These are phyloP conservation scores for Ashinkailepas kermadecensis DNA, from an alignment of 2,888 invertebrate genomes.

Conservation along the genomic window DNA sequence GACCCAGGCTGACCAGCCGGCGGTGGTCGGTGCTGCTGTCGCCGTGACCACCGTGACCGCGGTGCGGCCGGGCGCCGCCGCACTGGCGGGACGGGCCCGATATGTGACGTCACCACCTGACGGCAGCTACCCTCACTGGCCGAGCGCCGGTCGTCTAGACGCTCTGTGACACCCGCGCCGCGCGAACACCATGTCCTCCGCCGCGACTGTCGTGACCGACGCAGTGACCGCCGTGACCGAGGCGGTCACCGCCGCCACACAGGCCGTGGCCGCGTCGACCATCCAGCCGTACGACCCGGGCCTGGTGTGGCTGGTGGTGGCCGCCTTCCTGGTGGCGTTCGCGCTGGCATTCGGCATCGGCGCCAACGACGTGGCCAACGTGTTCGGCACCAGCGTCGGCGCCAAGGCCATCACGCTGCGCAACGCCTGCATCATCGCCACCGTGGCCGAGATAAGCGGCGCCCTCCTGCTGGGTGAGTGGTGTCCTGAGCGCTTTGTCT, in stretches of 20 bases:
- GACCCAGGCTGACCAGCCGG: no score
- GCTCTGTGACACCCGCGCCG: neutral
- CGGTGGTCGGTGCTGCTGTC: no score
- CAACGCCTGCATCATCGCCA: constrained; percentile 52
- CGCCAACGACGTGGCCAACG: constrained; percentile 55
- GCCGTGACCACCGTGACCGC: no score
- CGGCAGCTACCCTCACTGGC: neutral
- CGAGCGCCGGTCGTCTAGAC: neutral
- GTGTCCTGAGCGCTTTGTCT: neutral
- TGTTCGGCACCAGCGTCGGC: constrained; percentile 54
- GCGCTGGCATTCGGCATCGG: constrained; percentile 53
- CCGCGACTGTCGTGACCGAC: neutral
- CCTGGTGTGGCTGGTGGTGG: constrained; percentile 45
- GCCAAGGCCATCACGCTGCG: constrained; percentile 50
- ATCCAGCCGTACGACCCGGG: constrained; percentile 1
- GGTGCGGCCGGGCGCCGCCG: no score
- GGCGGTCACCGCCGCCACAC: constrained; percentile 6
- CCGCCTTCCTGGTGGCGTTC: constrained; percentile 51
- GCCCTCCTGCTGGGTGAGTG: constrained; percentile 50
- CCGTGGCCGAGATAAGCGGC: constrained; percentile 53
- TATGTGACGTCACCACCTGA: neutral
- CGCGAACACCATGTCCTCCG: neutral
- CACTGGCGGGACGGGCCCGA: no score
- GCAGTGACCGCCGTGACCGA: neutral
- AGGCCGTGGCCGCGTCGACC: constrained; percentile 14